A percentile compares a stretch with the other conserved stretches of the same genome.
Conservation (phyloP, 2,113 vertebrate genomes). For the Chlorocebus sabaeus region DNA sequence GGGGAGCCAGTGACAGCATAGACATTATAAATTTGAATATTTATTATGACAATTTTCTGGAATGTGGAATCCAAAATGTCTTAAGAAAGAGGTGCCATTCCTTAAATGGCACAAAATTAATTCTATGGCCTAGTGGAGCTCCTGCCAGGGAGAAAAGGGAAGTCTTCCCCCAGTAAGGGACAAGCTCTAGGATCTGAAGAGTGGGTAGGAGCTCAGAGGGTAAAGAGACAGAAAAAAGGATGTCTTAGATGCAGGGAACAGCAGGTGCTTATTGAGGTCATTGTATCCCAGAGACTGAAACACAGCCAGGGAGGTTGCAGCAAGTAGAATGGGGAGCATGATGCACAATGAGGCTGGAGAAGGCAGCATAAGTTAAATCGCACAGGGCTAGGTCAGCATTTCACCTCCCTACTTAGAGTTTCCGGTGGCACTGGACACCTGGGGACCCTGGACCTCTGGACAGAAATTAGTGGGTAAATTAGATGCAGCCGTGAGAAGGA, state of each 20-base stretch:
- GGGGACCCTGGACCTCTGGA: too few relatives aligned
- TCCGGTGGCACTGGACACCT: too few relatives aligned
- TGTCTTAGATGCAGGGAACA: neutral
- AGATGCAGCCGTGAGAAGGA: neutral
- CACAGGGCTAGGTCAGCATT: neutral
- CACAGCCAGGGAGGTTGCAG: neutral
- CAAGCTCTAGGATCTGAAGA: neutral
- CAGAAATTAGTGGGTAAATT: neutral
- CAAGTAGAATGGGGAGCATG: too few relatives aligned
- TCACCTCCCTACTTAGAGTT: neutral
- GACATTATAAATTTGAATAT: neutral
- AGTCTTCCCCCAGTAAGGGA: neutral
- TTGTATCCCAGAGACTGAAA: neutral
- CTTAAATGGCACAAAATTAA: neutral
- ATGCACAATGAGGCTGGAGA: accelerated
- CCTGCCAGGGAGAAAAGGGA: neutral
- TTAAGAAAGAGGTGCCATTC: neutral
- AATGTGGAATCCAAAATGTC: neutral
- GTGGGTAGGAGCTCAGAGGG: neutral
- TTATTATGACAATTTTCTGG: neutral
- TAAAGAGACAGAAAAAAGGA: neutral
- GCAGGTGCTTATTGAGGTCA: too few relatives aligned
- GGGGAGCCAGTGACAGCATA: too few relatives aligned
- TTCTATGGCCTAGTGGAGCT: neutral
- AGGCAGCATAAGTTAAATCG: neutral